Evolutionary conservation across 2,888 invertebrate species (phyloP), one percentile per base, ranked within the genome.

Genomic region (Melanostoma scalare): DNA sequence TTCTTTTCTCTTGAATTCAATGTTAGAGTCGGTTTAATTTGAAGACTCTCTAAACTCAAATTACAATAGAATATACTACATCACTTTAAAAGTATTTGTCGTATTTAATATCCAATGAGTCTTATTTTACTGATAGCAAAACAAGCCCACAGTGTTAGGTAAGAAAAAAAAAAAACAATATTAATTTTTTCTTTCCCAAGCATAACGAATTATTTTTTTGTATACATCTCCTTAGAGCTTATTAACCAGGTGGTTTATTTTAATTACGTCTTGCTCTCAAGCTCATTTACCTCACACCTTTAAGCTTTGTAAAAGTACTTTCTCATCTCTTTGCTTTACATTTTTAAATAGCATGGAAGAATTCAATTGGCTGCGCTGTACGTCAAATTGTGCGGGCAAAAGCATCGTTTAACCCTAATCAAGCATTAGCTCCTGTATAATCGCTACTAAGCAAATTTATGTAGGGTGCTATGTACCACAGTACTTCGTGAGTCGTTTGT

Each of bases 401-500:
- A n/a, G 42, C 35, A 53, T 61, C 10, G 6, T 31, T 52, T 46
- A 69, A 53, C 20, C 40, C 35, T 53, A 55, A 69, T 60, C 40
- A 31, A 30, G 40, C 2, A 60, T 30, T 53, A 50, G 48, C 40
- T 63, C 31, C 33, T 30, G 6, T 63, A 68, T 42, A 48, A 63
- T 63, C 48, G 30, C 58, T 52, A 65, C 56, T 46, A 58, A 63
- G 38, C 50, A 72, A 63, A 65, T 60, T 40, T 52, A 52, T 77
- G 55, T 30, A 3, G 53, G 40, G 53, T 63, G 10, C 33, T 46
- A 50, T 44, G 42, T 35, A 56, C 44, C 40, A 58, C 40, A 10
- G 46, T 60, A 53, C 56, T 58, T 46, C 42, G 35, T 38, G 58
- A 74, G 30, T 56, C 20, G 6, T 48, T 55, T 69, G 38, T 65